Evolutionary conservation across 1,140 invertebrate species (phyloP), one percentile per base, ranked within the genome.

Genomic region (Dermatophagoides farinae): DNA sequence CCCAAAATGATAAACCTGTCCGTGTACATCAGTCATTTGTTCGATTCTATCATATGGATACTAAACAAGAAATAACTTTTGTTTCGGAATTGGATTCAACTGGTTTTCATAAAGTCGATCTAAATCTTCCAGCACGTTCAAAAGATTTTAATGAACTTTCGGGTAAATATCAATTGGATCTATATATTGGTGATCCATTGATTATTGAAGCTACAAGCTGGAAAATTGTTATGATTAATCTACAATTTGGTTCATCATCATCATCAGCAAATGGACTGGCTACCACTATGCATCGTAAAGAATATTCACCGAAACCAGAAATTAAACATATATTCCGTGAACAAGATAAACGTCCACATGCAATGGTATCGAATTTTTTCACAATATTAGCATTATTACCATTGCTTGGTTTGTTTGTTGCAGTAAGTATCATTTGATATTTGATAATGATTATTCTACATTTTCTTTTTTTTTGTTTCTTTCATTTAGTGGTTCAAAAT

Each of bases 21-120:
- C 73, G 78, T 41, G 84, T 89, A 38, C 92, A 97, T 72, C 91
- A 97, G 75, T 84, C 88, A 0, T 97, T 97, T 74, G 80, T 97
- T 6, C 79, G 85, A 22, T 77, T 97, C 22, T 75, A 73, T 1
- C 74, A 84, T 67, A 69, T 74, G 18, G 75, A 79, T 52, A 78
- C 76, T 0, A 77, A 80, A 20, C 79, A 82, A 64, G 91, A 97
- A 75, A 85, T 92, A 38, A 82, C 93, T 66, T 96, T 91, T 70
- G 83, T 96, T 31, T 86, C 89, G 16, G 90, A 96, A 70, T 79
- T 82, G n/a, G 90, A 93, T 69, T 75, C 77, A 51, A 74, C 76
- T 63, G 61, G 64, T 37, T 75, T 81, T n/a, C 92, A 96, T 68
- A 89, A 86, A 74, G 85, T 96, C 65, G 88, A 95, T 69, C 76